Percentiles rank a stretch among this genome's conserved stretches.
phyloP scores from a whole-genome alignment of 2,797 vertebrate species.

The Stomatorhinus walkeri region DNA sequence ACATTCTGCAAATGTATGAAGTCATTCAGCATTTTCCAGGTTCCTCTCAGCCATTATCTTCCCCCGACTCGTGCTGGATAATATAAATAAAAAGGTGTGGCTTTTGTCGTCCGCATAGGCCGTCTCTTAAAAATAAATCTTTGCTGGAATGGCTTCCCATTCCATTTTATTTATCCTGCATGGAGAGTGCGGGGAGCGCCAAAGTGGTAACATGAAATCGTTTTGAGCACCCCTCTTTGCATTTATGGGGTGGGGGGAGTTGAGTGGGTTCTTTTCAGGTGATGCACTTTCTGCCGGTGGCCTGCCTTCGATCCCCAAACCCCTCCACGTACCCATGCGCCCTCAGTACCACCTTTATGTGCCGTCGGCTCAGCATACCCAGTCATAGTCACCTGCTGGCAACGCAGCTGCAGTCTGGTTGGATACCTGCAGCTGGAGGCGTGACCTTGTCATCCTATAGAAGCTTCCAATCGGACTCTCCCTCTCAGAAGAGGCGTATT shows the following conservation, averaged over 20 bases:
- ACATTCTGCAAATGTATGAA: slow-evolving; percentile 39
- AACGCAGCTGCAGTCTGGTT: slow-evolving; percentile 40
- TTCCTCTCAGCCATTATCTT: slow-evolving; percentile 17
- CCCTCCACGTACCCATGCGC: background rate
- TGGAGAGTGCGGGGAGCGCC: background rate
- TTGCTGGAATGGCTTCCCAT: slow-evolving; percentile 16
- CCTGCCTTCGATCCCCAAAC: background rate
- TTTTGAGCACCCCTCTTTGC: background rate
- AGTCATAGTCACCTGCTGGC: slow-evolving; percentile 41
- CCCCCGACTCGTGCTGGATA: background rate
- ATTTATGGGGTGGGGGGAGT: background rate
- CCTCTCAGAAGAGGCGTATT: background rate
- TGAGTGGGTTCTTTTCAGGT: background rate
- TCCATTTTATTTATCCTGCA: slow-evolving; percentile 20
- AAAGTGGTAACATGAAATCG: background rate
- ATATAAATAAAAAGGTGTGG: slow-evolving; percentile 18
- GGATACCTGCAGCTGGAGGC: slow-evolving; percentile 29
- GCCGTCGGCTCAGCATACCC: slow-evolving; percentile 48
- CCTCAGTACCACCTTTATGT: slow-evolving; percentile 44
- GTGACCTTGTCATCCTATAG: slow-evolving; percentile 43
- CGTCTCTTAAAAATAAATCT: slow-evolving; percentile 18
- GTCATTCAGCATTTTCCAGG: slow-evolving; percentile 39
- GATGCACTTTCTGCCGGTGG: background rate
- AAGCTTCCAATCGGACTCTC: background rate
- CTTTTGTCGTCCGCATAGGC: background rate